Base-by-base conservation (phyloP, 2,113 vertebrate genomes). In the Siniperca chuatsi region DNA sequence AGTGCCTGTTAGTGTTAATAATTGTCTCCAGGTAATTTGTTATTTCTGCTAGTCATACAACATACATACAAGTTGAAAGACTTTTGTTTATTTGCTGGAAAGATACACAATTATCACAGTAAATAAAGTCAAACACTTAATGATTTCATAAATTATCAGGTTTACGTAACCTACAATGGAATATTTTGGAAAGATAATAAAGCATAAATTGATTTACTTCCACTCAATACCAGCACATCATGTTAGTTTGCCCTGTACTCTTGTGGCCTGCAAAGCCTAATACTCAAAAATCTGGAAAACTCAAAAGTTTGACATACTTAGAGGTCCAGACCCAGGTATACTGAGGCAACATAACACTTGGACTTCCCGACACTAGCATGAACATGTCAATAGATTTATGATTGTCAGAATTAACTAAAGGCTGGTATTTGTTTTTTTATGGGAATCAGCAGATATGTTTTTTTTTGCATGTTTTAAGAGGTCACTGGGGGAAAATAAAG, bases 401-500 rank as follows among this genome's bases (percentile, higher is more conserved):
- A 16, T 37, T 68, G 57, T 20, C 8, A 4, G 10, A 79, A 69
- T 68, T 48, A 50, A 74, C 21, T 21, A 1, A 21, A 25, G 4
- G 11, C 44, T 20, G 23, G 37, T 67, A 8, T 44, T 12, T 66
- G 33, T 48, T 57, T 40, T 69, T 44, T 50, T 64, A 42, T 69
- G 57, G 18, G 10, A 75, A 83, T 79, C 3, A 80, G 33, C n/a
- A 68, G 44, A 65, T 65, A 58, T 74, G 29, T 29, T 52, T 50
- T 52, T 61, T 74, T 64, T 78, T 60, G 48, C 42, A 75, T 54
- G 80, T 62, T 70, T 68, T 73, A 48, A 23, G 12, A 55, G 50
- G 52, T 82, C 70, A 81, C 64, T 55, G 18, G 46, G 44, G 79
- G 48, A 68, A 81, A 55, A 75, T 87, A 74, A 78, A 75, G 21